phyloP scores from a whole-genome alignment of 2,113 vertebrate genomes.

The Recurvirostra avosetta region DNA sequence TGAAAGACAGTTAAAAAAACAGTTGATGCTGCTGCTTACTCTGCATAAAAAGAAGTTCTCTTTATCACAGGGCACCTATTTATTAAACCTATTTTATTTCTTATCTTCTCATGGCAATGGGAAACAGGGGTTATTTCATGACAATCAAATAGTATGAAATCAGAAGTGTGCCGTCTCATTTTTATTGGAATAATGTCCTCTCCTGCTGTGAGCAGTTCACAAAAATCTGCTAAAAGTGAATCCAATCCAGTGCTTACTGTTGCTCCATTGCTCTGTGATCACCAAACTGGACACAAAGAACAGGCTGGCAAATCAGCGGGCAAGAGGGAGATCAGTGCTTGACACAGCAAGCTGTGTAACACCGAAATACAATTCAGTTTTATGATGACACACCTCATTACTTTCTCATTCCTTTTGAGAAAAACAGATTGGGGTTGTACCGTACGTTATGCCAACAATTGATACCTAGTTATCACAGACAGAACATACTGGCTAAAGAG shows the following conservation, averaged over 20 bases:
- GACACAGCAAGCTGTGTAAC: neutral
- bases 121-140: neutral
- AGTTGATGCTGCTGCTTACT: neutral
- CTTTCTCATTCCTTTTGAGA: slow-evolving; percentile 54
- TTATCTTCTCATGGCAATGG: neutral
- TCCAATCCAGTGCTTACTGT: neutral
- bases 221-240: neutral
- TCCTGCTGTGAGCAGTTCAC: neutral
- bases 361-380: slow-evolving; percentile 34
- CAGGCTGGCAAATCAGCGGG: neutral
- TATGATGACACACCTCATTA: slow-evolving; percentile 50
- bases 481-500: neutral
- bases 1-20: neutral
- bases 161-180: neutral
- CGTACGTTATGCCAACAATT: neutral
- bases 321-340: neutral
- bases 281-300: slow-evolving; percentile 9
- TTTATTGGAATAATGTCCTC: neutral
- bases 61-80: neutral
- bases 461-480: slow-evolving; percentile 26
- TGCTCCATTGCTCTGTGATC: neutral
- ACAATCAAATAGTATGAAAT: neutral
- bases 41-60: neutral
- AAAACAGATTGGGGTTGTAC: slow-evolving; percentile 2
- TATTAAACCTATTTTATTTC: neutral